These are phyloP conservation scores for Megathymus violae DNA, from an alignment of 1,140 invertebrate species.

Conservation along the genomic window DNA sequence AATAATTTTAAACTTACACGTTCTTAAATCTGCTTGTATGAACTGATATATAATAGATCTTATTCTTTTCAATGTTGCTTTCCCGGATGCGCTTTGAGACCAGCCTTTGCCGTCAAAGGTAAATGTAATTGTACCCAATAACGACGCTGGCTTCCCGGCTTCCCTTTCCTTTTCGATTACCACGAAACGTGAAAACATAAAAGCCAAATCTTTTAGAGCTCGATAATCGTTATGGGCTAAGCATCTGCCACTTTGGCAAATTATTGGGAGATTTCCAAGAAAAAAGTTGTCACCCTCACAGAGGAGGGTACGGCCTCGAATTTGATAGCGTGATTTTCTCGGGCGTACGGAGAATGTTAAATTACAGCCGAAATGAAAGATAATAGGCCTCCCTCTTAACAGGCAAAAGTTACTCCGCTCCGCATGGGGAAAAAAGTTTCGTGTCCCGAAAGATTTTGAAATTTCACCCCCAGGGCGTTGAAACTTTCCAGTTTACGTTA, in stretches of 20 bases:
- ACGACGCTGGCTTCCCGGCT: slow-evolving; percentile 51
- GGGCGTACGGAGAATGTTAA: slow-evolving; percentile 76
- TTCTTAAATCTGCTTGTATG: no score
- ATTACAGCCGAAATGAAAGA: slow-evolving; percentile 81
- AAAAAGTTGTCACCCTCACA: slow-evolving; percentile 76
- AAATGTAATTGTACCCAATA: slow-evolving; percentile 33
- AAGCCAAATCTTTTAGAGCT: slow-evolving; percentile 68
- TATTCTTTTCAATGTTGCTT: slow-evolving; percentile 6
- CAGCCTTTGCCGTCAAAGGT: slow-evolving; percentile 10
- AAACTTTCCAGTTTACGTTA: slow-evolving; percentile 62
- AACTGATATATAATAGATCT: no score
- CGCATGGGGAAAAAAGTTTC: slow-evolving; percentile 66
- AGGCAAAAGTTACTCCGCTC: slow-evolving; percentile 55
- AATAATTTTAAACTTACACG: no score
- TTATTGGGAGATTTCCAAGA: slow-evolving; percentile 77
- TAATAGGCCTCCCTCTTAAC: slow-evolving; percentile 73
- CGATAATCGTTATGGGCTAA: slow-evolving; percentile 78
- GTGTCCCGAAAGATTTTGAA: slow-evolving; percentile 73
- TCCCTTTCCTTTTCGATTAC: slow-evolving; percentile 45
- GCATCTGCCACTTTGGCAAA: slow-evolving; percentile 79
- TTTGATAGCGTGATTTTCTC: slow-evolving; percentile 80
- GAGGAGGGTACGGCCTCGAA: slow-evolving; percentile 63
- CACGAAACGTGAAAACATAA: slow-evolving; percentile 51
- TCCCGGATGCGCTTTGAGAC: slow-evolving; percentile 9
- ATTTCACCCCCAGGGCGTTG: slow-evolving; percentile 58